Conservation (phyloP, 2,797 vertebrate genomes). For the Gephyroberyx darwinii region DNA sequence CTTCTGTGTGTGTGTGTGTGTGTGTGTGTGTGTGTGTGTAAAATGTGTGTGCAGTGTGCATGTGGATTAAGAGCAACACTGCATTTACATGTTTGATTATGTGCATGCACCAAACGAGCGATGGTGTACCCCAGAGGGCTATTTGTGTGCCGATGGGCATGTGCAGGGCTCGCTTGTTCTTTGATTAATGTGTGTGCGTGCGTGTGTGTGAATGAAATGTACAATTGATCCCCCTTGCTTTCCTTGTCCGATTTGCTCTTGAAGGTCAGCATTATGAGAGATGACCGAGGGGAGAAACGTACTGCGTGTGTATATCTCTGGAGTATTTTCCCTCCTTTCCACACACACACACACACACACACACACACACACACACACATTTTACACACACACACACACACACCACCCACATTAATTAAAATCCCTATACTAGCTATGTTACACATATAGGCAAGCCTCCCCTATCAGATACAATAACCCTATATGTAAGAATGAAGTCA, state of each 20-base stretch:
- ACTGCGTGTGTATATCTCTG: constrained; percentile 5
- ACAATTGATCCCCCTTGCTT: constrained; percentile 71
- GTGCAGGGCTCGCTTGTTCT: constrained; percentile 48
- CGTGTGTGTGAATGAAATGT: constrained; percentile 71
- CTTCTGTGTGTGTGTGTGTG: constrained; percentile 17
- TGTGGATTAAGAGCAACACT: constrained; percentile 24
- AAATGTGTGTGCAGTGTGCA: not conserved
- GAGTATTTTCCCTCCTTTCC: constrained; percentile 1
- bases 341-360: constrained; percentile 31
- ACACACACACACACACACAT: not conserved
- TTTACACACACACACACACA: too few species aligned
- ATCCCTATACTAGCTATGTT: constrained; percentile 31
- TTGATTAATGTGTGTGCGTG: constrained; percentile 73
- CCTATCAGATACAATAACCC: constrained; percentile 9
- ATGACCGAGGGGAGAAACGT: constrained; percentile 41
- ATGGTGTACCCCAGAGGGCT: constrained; percentile 45
- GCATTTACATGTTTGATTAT: constrained; percentile 70
- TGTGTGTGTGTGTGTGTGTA: not conserved
- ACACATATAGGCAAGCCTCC: constrained; percentile 33
- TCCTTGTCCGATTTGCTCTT: constrained; percentile 64
- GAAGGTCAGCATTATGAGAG: constrained; percentile 74
- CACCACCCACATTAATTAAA: constrained; percentile 56
- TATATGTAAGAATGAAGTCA: constrained; percentile 44
- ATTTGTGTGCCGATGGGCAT: constrained; percentile 52
- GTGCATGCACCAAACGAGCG: constrained; percentile 58